Evolutionary conservation across 2,113 vertebrate species (phyloP).

Genomic region (Dipodomys stephensi): DNA sequence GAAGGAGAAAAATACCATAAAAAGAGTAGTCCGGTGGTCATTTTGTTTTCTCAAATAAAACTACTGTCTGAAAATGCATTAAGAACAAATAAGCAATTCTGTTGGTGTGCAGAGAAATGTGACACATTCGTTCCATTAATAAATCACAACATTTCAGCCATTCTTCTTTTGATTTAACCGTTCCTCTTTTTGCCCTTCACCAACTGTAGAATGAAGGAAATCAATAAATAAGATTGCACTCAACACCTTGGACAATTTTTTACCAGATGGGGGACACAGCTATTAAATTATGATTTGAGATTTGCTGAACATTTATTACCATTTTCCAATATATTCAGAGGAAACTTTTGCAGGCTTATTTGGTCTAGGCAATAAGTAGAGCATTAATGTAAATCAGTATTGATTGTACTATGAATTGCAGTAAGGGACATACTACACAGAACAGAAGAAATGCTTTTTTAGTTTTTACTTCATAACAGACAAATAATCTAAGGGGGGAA

Average conservation of each 20-base stretch:
- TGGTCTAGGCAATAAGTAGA: slow-evolving; percentile 57
- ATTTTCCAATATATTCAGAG: slow-evolving; percentile 70
- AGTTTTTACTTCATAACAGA: slow-evolving; percentile 62
- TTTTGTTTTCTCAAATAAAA: slow-evolving; percentile 61
- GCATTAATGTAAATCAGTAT: slow-evolving; percentile 58
- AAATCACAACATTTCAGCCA: slow-evolving; percentile 69
- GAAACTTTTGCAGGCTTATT: slow-evolving; percentile 57
- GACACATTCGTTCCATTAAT: slow-evolving; percentile 69
- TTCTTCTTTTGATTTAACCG: slow-evolving; percentile 68
- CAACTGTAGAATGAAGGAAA: slow-evolving; percentile 69
- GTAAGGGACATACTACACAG: background rate
- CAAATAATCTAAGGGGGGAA: slow-evolving; percentile 30
- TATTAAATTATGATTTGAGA: slow-evolving; percentile 67
- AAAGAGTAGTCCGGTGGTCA: background rate
- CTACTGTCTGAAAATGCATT: slow-evolving; percentile 54
- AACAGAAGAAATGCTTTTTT: slow-evolving; percentile 23
- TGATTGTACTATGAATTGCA: slow-evolving; percentile 16
- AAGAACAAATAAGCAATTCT: slow-evolving; percentile 68
- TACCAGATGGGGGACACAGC: slow-evolving; percentile 61
- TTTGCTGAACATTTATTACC: slow-evolving; percentile 71
- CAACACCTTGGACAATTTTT: slow-evolving; percentile 59
- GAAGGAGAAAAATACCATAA: slow-evolving; percentile 2
- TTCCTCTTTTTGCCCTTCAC: slow-evolving; percentile 77
- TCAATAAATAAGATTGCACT: slow-evolving; percentile 77
- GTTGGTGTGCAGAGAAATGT: slow-evolving; percentile 50